phyloP scores from a whole-genome alignment of 2,888 invertebrate species.

The Sphecodes monilicornis region DNA sequence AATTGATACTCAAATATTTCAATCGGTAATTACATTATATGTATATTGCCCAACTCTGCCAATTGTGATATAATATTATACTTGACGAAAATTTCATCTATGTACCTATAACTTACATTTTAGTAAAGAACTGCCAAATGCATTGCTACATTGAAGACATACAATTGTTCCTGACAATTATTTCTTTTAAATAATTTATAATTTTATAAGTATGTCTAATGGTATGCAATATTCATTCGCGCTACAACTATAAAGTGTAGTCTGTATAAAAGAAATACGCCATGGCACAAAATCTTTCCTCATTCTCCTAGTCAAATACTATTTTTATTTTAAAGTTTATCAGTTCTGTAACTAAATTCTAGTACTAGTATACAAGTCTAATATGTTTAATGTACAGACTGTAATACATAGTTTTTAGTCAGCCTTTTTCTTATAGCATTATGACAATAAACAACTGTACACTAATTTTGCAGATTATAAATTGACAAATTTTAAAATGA shows the following conservation, averaged over 20 bases:
- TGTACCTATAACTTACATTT: not conserved
- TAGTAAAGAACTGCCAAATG: not conserved
- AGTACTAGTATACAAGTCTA: conserved; percentile 39
- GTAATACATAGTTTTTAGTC: conserved; percentile 35
- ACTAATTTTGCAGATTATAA: conserved; percentile 19
- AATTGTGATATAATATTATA: conserved; percentile 5
- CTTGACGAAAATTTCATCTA: conserved; percentile 2
- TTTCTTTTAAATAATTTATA: conserved; percentile 28
- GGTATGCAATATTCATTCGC: conserved; percentile 26
- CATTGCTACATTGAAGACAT: conserved; percentile 20
- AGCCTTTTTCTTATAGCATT: conserved; percentile 42
- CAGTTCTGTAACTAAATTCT: conserved; percentile 25
- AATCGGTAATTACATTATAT: not conserved
- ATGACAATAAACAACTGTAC: conserved; percentile 27
- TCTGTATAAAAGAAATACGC: conserved; percentile 49
- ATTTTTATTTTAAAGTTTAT: conserved; percentile 31
- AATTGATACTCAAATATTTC: not conserved
- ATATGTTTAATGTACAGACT: conserved; percentile 48
- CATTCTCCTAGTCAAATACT: conserved; percentile 24
- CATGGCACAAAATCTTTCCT: conserved; percentile 48
- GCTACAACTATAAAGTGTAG: conserved; percentile 24
- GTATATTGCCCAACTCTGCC: not conserved
- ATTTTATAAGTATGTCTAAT: conserved; percentile 18
- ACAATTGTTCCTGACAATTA: conserved; percentile 27
- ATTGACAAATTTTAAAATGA: conserved; percentile 15